Percentiles rank a stretch among this genome's conserved stretches.
Conservation (phyloP, 2,797 vertebrate genomes). For the Garrulus glandarius region DNA sequence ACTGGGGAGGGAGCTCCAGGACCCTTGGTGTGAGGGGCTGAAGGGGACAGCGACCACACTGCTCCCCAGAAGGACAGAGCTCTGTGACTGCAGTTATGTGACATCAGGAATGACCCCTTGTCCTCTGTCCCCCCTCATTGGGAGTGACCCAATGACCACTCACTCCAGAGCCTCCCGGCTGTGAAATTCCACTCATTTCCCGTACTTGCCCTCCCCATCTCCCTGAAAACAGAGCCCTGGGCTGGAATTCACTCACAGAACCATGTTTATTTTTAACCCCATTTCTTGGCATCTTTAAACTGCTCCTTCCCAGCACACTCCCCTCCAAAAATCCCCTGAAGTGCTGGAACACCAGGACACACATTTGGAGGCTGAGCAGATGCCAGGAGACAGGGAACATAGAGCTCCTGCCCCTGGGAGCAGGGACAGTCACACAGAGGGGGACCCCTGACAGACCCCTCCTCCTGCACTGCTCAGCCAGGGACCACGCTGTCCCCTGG, state of each 20-base stretch:
- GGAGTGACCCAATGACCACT: neutral
- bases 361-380: neutral
- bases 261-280: conserved; percentile 12
- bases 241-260: neutral
- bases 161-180: neutral
- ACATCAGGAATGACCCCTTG: neutral
- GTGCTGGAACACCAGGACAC: neutral
- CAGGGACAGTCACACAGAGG: neutral
- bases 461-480: neutral
- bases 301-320: conserved; percentile 15
- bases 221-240: neutral
- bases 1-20: neutral
- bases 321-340: neutral
- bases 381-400: neutral
- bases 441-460: neutral
- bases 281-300: neutral
- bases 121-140: neutral
- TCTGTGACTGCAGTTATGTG: neutral
- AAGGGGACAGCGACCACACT: neutral
- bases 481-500: fast-evolving
- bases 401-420: neutral
- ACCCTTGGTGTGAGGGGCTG: neutral
- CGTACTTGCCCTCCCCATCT: neutral
- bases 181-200: neutral
- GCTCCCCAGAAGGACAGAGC: neutral